Base-by-base conservation (phyloP, 2,797 vertebrate species). In the Phrynocephalus guinanensis region DNA sequence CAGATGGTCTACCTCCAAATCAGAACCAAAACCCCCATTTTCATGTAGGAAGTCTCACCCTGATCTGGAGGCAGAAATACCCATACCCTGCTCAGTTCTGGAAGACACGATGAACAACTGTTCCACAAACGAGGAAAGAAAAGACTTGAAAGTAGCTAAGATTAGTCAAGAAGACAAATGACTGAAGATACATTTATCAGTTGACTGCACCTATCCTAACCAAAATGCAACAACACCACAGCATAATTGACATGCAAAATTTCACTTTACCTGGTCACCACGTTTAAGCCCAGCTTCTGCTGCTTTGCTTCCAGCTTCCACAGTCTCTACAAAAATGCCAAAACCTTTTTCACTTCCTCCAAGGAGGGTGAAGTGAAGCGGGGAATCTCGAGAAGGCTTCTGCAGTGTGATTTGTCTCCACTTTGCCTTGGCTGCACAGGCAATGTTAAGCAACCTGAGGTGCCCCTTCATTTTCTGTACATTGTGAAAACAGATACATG, bases 401-500 rank as follows among this genome's bases (percentile, higher is more conserved):
- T 98, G 98, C 89, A 99, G 95, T 0, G 98, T 98, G 89, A 99
- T 97, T 93, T 99, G 98, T 91, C 99, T 97, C 97, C 98, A 98
- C 93, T 99, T 99, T 0, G 99, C 99, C 92, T 99, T 99, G 90
- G 99, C 99, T 24, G 99, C 98, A 84, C 98, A 99, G 1, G 99
- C 99, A 76, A 99, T 99, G 94, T 99, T 99, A 93, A 99, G 94
- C 95, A 99, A 94, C 73, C 98, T 97, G 94, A 99, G 97, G 89
- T 99, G 98, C 85, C 99, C 99, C 91, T 99, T 99, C 99, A 99
- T 99, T 97, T 99, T 99, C 99, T 99, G 96, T 75, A 85, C 88
- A 88, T 77, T 11, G 90, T 33, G 70, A 89, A 88, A 56, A 87
- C 87, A 67, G 85, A 86, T 44, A 90, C 87, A 91, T 60, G 78